These are phyloP conservation scores for Ooceraea biroi DNA, from an alignment of 1,140 invertebrate species.

Conservation along the genomic window DNA sequence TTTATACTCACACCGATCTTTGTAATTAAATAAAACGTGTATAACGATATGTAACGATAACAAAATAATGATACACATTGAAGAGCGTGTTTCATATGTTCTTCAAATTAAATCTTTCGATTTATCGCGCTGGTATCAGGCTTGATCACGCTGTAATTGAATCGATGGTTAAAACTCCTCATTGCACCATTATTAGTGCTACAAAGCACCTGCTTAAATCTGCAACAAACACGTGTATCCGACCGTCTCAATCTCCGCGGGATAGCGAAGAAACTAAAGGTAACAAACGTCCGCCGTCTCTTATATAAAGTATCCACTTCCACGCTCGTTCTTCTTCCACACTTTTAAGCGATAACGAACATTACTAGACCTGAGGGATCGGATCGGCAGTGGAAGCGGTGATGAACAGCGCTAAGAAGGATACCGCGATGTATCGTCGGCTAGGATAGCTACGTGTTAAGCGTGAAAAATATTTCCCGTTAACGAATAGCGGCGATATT, in stretches of 20 bases:
- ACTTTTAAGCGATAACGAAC: constrained; percentile 81
- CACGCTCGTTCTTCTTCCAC: constrained; percentile 78
- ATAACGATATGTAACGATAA: no score
- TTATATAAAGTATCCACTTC: constrained; percentile 81
- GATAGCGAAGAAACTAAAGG: constrained; percentile 62
- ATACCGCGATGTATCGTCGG: constrained; percentile 19
- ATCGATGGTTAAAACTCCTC: not conserved
- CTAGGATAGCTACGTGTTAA: constrained; percentile 53
- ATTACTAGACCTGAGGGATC: constrained; percentile 71
- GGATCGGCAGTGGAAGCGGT: constrained; percentile 58
- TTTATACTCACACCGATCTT: no score
- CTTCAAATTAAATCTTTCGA: no score
- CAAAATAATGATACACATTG: no score
- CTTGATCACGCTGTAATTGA: no score
- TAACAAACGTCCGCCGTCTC: constrained; percentile 80
- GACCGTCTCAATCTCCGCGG: constrained; percentile 30
- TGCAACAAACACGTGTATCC: constrained; percentile 25
- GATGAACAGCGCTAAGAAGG: constrained; percentile 6
- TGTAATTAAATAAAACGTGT: no score
- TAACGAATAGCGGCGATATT: constrained; percentile 8
- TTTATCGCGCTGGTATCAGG: no score
- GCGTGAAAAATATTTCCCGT: constrained; percentile 51
- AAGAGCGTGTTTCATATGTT: no score
- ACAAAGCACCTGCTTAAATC: constrained; percentile 13
- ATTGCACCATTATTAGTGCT: not conserved